Percentiles rank a stretch among this genome's conserved stretches.
Evolutionary conservation across 2,113 vertebrate species (phyloP).

Genomic region (Chrysemys picta): DNA sequence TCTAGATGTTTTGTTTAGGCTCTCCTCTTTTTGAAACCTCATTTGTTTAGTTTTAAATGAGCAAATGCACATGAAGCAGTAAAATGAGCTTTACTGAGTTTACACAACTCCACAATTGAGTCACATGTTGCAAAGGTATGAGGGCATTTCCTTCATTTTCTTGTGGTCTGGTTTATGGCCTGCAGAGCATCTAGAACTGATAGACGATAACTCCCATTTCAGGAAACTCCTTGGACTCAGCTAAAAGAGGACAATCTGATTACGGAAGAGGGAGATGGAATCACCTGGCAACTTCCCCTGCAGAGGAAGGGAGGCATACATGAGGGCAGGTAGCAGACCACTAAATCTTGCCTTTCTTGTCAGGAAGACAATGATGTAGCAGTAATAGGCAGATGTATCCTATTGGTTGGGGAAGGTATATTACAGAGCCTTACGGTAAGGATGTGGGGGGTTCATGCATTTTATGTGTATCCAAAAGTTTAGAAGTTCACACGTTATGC

Average conservation of each 20-base stretch:
- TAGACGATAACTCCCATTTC: background rate
- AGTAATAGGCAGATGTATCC: background rate
- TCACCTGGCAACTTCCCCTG: background rate
- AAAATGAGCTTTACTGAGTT: background rate
- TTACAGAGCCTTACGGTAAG: background rate
- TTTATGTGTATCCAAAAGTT: background rate
- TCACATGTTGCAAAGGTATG: background rate
- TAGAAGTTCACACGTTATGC: background rate
- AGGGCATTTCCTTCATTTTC: background rate
- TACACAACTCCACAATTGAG: background rate
- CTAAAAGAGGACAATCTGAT: background rate
- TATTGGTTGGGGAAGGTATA: background rate
- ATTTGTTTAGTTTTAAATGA: background rate
- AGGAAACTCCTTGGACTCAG: background rate
- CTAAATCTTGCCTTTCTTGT: background rate
- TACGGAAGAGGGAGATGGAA: background rate
- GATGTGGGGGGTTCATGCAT: background rate
- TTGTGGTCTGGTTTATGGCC: background rate
- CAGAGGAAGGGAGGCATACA: background rate
- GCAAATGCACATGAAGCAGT: background rate
- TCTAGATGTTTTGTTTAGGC: background rate
- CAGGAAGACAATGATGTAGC: background rate
- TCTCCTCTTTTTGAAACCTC: background rate
- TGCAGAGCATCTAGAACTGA: background rate
- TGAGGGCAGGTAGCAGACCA: background rate